Base-by-base conservation (phyloP, 1,140 invertebrate genomes). In the Ips typographus region DNA sequence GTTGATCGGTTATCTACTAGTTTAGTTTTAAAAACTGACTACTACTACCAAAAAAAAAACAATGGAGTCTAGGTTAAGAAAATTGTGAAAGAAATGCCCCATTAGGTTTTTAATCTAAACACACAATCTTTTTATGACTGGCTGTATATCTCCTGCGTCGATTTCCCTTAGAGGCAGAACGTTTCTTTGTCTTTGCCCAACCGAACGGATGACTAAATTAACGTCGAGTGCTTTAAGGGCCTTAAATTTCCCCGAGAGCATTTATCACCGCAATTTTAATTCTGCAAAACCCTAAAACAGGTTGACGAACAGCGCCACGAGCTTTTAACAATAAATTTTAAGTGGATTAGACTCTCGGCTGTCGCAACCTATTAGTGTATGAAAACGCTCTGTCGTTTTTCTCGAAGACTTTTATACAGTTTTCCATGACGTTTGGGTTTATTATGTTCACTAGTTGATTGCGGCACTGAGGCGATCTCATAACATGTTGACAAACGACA, bases 151-250 rank as follows among this genome's bases (percentile, higher is more conserved):
- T 66, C 47, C 64, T 66, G 36, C 64, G 64, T 66, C 64, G 43
- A 66, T 66, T 66, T 66, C 43, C 64, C 43, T 58, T 43, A 66
- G 55, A 55, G 47, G 22, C 22, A 49, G 39, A 57, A 55, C 47
- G 58, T 58, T 66, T 66, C 64, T 66, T 66, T 66, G 64, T 66
- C 64, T 66, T 66, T 66, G 64, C 55, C 58, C 55, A 8, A 53
- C 64, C 49, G 58, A 66, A 66, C 64, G 55, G 64, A 66, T 66
- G 64, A 66, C 64, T 66, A 66, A 66, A 66, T 66, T 66, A 66
- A 66, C 64, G 64, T 66, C 64, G 58, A 66, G 64, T 58, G 64
- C 43, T 66, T 51, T 66, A 66, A 66, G 44, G 44, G 64, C 22
- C 58, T 55, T 55, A 56, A 55, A 43, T 65, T 65, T 65, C 22